Conservation (phyloP, 1,140 invertebrate genomes). For the Aphaenogaster ashmeadi region DNA sequence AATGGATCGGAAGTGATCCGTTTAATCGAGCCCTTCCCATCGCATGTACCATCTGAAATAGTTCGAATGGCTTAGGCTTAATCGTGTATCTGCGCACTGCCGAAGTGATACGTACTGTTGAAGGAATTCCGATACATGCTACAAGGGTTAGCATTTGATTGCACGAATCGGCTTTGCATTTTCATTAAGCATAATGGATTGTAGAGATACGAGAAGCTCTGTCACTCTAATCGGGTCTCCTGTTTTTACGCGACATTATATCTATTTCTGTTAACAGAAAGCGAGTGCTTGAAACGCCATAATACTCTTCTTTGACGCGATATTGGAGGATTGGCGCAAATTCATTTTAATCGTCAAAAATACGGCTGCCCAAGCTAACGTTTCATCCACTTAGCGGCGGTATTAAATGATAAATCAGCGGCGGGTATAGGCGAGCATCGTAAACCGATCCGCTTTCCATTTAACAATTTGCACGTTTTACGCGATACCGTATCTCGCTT, state of each 20-base stretch:
- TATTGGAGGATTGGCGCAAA: constrained; percentile 41
- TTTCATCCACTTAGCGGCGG: constrained; percentile 50
- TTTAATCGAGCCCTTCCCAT: constrained; percentile 76
- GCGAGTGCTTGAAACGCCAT: not conserved
- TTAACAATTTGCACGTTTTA: constrained; percentile 60
- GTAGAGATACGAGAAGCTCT: not conserved
- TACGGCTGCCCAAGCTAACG: constrained; percentile 38
- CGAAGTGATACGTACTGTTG: constrained; percentile 38
- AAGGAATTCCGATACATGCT: constrained; percentile 69
- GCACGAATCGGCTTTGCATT: constrained; percentile 56
- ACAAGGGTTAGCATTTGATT: constrained; percentile 64
- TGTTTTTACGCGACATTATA: constrained; percentile 8
- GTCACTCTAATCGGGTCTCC: not conserved
- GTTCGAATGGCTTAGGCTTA: constrained; percentile 74
- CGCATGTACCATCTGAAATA: constrained; percentile 76
- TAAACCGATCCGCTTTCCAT: constrained; percentile 56
- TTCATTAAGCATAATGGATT: constrained; percentile 30
- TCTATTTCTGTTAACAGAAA: not conserved
- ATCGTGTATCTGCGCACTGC: constrained; percentile 58
- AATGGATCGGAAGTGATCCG: constrained; percentile 67
- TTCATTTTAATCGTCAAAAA: constrained; percentile 54
- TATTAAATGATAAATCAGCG: constrained; percentile 61
- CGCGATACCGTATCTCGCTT: constrained; percentile 45
- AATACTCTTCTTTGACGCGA: constrained; percentile 31
- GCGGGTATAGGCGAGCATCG: constrained; percentile 37